Conservation (phyloP, 2,888 invertebrate genomes). For the Leistus spinibarbis region DNA sequence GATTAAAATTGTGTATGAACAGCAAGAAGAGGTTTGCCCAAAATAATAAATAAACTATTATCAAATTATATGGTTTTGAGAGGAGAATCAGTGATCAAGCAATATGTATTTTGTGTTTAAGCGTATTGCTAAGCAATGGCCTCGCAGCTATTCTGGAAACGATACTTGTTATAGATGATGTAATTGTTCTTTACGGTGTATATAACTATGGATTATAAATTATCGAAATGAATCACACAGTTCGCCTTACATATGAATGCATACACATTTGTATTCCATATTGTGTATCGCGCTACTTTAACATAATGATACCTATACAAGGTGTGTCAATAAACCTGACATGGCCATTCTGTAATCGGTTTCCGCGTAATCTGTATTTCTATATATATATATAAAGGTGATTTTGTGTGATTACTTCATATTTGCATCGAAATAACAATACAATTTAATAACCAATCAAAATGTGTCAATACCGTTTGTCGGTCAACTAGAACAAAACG, state of each 20-base stretch:
- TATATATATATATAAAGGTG: too few relatives aligned
- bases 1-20: neutral
- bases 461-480: too few relatives aligned
- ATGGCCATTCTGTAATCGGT: neutral
- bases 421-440: too few relatives aligned
- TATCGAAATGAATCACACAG: neutral
- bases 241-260: neutral
- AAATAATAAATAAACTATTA: neutral
- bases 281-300: neutral
- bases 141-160: neutral
- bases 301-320: neutral
- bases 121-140: neutral
- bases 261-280: neutral
- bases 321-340: neutral
- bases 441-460: too few relatives aligned
- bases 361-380: neutral
- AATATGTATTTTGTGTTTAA: neutral
- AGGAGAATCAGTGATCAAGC: neutral
- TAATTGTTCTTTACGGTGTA: constrained; percentile 10
- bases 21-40: neutral
- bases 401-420: too few relatives aligned
- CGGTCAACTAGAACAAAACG: too few relatives aligned
- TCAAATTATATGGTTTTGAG: neutral
- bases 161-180: neutral
- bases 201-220: neutral